phyloP scores from a whole-genome alignment of 2,888 invertebrate species.

The Scaptomyza caliginosa region DNA sequence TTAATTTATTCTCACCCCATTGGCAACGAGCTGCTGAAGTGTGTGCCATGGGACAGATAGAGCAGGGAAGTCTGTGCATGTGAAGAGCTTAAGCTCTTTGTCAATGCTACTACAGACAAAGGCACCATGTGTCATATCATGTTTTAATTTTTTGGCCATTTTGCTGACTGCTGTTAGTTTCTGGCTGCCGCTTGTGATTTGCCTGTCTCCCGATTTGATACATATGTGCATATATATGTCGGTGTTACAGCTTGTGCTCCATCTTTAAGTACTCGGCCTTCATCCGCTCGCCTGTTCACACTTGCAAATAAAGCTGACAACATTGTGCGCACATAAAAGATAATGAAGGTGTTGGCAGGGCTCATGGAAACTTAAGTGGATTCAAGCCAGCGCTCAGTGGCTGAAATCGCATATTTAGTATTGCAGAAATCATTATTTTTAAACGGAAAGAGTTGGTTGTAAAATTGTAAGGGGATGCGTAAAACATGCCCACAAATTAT shows the following conservation, averaged over 20 bases:
- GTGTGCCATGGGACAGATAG: slow-evolving; percentile 15
- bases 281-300: background rate
- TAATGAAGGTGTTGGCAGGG: slow-evolving; percentile 61
- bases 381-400: slow-evolving; percentile 11
- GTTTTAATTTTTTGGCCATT: slow-evolving; percentile 47
- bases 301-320: slow-evolving; percentile 17
- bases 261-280: slow-evolving; percentile 18
- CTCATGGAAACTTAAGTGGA: slow-evolving; percentile 12
- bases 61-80: slow-evolving; percentile 3
- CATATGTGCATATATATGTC: slow-evolving; percentile 32
- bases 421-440: no score
- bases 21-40: slow-evolving; percentile 24
- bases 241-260: slow-evolving; percentile 25
- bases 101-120: slow-evolving; percentile 11
- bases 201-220: slow-evolving; percentile 44
- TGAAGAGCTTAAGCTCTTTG: slow-evolving; percentile 1
- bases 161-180: slow-evolving; percentile 35
- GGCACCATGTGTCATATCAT: slow-evolving; percentile 7
- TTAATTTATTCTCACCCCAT: slow-evolving; percentile 47
- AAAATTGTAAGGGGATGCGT: no score
- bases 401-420: no score
- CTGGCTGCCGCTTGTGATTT: slow-evolving; percentile 31
- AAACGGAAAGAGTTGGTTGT: no score
- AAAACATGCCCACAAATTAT: no score
- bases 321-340: slow-evolving; percentile 61